Conservation (phyloP, 2,888 invertebrate genomes). For the Drosophila quasianomalipes region DNA sequence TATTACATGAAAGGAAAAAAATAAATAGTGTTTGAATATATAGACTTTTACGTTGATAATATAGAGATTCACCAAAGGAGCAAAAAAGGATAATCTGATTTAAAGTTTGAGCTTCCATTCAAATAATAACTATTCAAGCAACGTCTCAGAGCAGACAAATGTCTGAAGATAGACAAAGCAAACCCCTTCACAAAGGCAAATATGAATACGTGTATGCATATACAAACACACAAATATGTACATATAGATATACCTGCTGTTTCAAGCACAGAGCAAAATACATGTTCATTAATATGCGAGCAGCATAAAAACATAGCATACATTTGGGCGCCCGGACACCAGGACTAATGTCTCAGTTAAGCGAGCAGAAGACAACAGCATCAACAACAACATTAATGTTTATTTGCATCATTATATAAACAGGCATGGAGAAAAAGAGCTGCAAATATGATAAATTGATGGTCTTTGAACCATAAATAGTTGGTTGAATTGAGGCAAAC, state of each 20-base stretch:
- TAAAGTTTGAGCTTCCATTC: neutral
- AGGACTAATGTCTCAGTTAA: constrained; percentile 15
- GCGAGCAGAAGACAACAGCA: neutral
- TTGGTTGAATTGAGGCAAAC: constrained; percentile 11
- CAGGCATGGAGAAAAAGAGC: constrained; percentile 21
- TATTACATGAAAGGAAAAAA: neutral
- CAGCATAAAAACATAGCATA: constrained; percentile 23
- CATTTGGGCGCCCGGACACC: constrained; percentile 12
- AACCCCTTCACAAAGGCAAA: neutral
- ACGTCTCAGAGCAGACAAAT: neutral
- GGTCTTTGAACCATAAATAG: constrained; percentile 51
- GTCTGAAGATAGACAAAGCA: neutral
- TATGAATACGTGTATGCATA: neutral
- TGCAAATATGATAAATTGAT: constrained; percentile 66
- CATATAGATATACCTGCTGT: neutral
- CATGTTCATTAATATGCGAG: constrained; percentile 62
- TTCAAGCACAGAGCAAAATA: constrained; percentile 7
- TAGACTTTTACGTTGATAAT: neutral
- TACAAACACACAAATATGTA: neutral
- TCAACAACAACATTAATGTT: constrained; percentile 47
- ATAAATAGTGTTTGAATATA: neutral
- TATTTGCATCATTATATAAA: constrained; percentile 67
- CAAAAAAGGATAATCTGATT: neutral
- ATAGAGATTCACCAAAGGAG: neutral
- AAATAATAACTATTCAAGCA: neutral